A percentile compares a stretch with the other conserved stretches of the same genome.
Evolutionary conservation across 1,140 invertebrate species (phyloP).

Genomic region (Manduca sexta): DNA sequence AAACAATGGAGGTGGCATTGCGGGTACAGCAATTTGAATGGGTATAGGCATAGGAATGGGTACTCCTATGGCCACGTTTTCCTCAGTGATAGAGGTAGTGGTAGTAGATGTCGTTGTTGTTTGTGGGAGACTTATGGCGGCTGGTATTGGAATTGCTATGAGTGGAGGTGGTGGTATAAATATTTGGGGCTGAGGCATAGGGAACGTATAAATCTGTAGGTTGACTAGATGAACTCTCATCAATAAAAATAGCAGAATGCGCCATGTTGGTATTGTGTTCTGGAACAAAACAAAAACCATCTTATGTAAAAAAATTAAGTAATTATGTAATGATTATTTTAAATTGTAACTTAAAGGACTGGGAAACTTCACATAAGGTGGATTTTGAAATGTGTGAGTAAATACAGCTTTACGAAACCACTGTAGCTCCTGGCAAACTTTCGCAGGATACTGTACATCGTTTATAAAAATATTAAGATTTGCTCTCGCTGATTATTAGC

Average conservation of each 20-base stretch:
- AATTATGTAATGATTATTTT: too few relatives aligned
- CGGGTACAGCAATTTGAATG: slow-evolving; percentile 26
- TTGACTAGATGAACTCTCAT: neutral
- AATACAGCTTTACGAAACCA: too few relatives aligned
- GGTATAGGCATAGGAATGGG: slow-evolving; percentile 31
- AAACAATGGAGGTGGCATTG: slow-evolving; percentile 13
- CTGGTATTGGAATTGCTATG: slow-evolving; percentile 17
- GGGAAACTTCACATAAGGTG: too few relatives aligned
- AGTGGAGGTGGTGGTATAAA: slow-evolving; percentile 21
- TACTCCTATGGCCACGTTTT: slow-evolving; percentile 11
- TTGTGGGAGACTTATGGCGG: slow-evolving; percentile 3
- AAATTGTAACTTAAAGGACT: too few relatives aligned
- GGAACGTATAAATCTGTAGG: slow-evolving; percentile 4
- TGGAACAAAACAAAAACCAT: too few relatives aligned
- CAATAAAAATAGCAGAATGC: neutral
- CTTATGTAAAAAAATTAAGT: too few relatives aligned
- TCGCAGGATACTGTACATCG: too few relatives aligned
- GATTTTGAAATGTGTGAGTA: too few relatives aligned
- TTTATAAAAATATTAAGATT: too few relatives aligned
- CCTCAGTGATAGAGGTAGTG: slow-evolving; percentile 16
- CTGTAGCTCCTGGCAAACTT: too few relatives aligned
- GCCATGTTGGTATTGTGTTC: slow-evolving; percentile 8
- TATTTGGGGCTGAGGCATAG: slow-evolving; percentile 6
- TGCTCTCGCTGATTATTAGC: too few relatives aligned
- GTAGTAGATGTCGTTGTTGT: slow-evolving; percentile 25